A percentile compares a stretch with the other conserved stretches of the same genome.
Evolutionary conservation across 2,113 vertebrate genomes (phyloP).

Genomic region (Lasiurus cinereus): DNA sequence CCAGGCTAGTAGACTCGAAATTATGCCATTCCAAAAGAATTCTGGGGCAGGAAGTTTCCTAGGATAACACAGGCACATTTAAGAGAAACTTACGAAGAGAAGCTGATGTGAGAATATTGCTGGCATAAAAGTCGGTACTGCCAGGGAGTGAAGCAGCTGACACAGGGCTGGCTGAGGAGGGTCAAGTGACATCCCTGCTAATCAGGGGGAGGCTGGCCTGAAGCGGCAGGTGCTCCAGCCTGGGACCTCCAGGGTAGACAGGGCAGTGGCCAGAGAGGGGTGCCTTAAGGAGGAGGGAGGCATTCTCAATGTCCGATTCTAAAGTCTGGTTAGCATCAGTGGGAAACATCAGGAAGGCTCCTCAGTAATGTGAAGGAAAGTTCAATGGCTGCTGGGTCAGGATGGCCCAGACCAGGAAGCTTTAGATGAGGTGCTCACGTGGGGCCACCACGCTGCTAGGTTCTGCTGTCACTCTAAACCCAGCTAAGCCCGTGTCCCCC

Average conservation of each 20-base stretch:
- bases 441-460: accelerated
- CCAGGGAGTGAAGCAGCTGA: constrained; percentile 62
- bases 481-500: background rate
- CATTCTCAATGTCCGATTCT: background rate
- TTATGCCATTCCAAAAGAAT: constrained; percentile 79
- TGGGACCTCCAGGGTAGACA: background rate
- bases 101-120: constrained; percentile 75
- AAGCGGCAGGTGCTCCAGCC: constrained; percentile 64
- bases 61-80: constrained; percentile 70
- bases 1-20: constrained; percentile 76
- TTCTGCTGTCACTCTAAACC: background rate
- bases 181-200: constrained; percentile 55
- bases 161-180: constrained; percentile 31
- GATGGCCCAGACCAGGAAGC: background rate
- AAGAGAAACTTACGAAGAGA: constrained; percentile 69
- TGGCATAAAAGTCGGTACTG: constrained; percentile 70
- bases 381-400: background rate
- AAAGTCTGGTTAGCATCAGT: background rate
- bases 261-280: background rate
- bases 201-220: constrained; percentile 44
- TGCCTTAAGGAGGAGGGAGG: background rate
- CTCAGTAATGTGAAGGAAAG: background rate
- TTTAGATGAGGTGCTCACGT: background rate
- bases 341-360: background rate
- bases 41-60: constrained; percentile 75